Percentiles rank a stretch among this genome's conserved stretches.
These are phyloP conservation scores for Desmodus rotundus DNA, from an alignment of 2,113 vertebrate genomes.

Conservation along the genomic window DNA sequence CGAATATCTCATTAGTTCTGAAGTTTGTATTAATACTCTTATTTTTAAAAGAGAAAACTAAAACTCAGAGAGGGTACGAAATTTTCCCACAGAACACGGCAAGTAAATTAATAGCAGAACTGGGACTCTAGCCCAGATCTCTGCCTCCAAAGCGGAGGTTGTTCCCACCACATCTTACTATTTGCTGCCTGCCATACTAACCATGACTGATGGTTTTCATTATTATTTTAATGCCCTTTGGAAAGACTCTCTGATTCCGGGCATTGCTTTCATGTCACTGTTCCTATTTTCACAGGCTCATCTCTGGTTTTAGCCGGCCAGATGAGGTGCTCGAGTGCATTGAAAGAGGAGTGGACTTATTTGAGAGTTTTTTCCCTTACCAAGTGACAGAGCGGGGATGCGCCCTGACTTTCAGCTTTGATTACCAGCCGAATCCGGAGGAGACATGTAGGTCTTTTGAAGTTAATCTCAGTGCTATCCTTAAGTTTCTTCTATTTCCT, in stretches of 20 bases:
- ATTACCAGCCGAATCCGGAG: conserved; percentile 84
- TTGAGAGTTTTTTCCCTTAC: conserved; percentile 96
- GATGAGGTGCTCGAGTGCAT: conserved; percentile 92
- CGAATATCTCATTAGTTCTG: not conserved
- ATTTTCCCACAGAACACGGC: not conserved
- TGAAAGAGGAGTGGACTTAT: conserved; percentile 94
- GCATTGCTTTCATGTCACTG: not conserved
- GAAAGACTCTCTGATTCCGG: not conserved
- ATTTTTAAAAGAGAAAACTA: conserved; percentile 13
- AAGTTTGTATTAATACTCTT: not conserved
- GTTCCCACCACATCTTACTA: not conserved
- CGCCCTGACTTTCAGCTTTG: conserved; percentile 89
- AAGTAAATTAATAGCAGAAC: not conserved
- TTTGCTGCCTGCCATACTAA: not conserved
- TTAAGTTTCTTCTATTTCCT: conserved; percentile 49
- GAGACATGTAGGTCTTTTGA: conserved; percentile 82
- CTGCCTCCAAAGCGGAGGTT: not conserved
- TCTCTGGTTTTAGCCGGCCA: conserved; percentile 91
- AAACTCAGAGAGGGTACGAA: conserved; percentile 6
- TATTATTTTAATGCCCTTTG: not conserved
- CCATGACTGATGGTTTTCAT: not conserved
- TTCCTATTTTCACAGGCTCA: conserved; percentile 81
- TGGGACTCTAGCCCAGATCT: not conserved
- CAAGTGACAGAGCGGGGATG: conserved; percentile 93
- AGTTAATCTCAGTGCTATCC: conserved; percentile 28